Conservation (phyloP, 2,113 vertebrate genomes). For the Centrocercus urophasianus region DNA sequence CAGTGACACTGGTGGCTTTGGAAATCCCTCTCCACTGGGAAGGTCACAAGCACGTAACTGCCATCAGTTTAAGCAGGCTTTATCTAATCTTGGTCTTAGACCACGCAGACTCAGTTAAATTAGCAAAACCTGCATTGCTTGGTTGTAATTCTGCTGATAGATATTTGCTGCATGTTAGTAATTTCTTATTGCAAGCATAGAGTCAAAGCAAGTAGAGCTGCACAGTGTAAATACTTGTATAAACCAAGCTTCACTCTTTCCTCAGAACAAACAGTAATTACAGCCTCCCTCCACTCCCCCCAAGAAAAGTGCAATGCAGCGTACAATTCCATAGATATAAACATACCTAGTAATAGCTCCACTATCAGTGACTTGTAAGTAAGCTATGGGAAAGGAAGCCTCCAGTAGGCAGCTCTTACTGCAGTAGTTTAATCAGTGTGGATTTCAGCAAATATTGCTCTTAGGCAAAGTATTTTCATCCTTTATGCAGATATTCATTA, state of each 20-base stretch:
- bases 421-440: slow-evolving; percentile 4
- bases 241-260: background rate
- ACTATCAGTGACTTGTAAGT: background rate
- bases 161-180: background rate
- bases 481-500: background rate
- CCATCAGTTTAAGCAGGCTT: background rate
- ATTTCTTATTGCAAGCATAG: background rate
- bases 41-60: background rate
- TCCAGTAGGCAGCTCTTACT: background rate
- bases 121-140: background rate
- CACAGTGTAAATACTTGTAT: background rate
- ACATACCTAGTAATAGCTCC: background rate
- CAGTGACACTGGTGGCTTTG: background rate
- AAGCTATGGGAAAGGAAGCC: background rate
- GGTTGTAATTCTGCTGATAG: background rate
- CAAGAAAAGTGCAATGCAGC: background rate
- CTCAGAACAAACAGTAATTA: background rate
- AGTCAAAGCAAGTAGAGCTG: background rate
- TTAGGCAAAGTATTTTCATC: background rate
- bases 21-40: background rate
- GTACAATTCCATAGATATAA: background rate
- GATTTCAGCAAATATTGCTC: slow-evolving; percentile 17
- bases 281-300: background rate
- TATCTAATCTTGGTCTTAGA: background rate
- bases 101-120: background rate